Evolutionary conservation across 2,113 vertebrate species (phyloP).

Genomic region (Syngnathus floridae): DNA sequence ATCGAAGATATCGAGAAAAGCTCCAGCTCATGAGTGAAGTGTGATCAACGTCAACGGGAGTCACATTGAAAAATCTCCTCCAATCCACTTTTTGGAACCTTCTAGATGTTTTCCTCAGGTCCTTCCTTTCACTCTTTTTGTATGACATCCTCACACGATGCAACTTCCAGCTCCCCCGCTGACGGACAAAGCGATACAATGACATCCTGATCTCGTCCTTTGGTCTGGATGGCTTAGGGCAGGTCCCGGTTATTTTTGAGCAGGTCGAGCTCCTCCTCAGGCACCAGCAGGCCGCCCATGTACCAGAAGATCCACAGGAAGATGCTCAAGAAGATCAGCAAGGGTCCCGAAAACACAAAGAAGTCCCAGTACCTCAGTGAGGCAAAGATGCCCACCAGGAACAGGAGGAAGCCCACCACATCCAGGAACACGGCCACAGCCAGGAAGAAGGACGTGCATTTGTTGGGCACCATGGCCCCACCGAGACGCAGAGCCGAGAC

Average conservation of each 20-base stretch:
- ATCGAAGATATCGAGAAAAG: background rate
- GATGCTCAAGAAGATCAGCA: slow-evolving; percentile 80
- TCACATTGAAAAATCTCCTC: background rate
- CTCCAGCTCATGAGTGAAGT: background rate
- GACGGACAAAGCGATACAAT: background rate
- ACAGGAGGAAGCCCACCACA: slow-evolving; percentile 63
- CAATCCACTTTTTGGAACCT: background rate
- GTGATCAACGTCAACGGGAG: background rate
- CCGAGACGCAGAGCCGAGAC: too few species aligned
- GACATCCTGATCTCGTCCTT: background rate
- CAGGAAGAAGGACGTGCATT: slow-evolving; percentile 53
- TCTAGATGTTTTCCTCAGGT: background rate
- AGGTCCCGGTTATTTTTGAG: slow-evolving; percentile 13
- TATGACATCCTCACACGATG: background rate
- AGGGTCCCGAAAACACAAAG: slow-evolving; percentile 74
- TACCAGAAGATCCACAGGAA: slow-evolving; percentile 87
- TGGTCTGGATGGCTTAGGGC: slow-evolving; percentile 10
- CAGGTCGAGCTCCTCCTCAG: slow-evolving; percentile 64
- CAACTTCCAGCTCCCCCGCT: background rate
- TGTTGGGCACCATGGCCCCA: slow-evolving; percentile 43
- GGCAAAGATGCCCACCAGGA: slow-evolving; percentile 77
- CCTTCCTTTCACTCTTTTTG: background rate
- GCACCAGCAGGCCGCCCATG: slow-evolving; percentile 69
- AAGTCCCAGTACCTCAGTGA: slow-evolving; percentile 80
- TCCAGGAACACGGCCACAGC: slow-evolving; percentile 72